Percentiles rank a stretch among this genome's conserved stretches.
phyloP scores from a whole-genome alignment of 2,797 vertebrate genomes.

The Nothura maculosa region DNA sequence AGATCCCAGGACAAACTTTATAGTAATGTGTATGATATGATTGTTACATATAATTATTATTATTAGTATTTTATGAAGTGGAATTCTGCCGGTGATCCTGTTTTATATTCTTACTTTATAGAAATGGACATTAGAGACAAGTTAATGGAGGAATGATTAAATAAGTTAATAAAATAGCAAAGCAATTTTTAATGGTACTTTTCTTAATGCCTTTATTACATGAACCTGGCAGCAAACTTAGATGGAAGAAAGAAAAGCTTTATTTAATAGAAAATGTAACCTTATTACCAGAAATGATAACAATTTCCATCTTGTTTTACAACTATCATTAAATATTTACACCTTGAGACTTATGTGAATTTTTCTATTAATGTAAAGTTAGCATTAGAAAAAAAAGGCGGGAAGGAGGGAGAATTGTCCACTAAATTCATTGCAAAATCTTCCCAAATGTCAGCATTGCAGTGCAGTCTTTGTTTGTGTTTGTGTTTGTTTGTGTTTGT shows the following conservation, averaged over 20 bases:
- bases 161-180: constrained; percentile 23
- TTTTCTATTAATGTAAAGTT: neutral
- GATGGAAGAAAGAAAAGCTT: neutral
- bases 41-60: constrained; percentile 12
- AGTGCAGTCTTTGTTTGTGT: neutral
- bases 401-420: neutral
- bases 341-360: neutral
- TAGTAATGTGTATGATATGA: neutral
- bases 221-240: neutral
- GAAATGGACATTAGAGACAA: constrained; percentile 19
- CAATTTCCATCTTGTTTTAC: constrained; percentile 7
- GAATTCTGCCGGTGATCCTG: neutral
- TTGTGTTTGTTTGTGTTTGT: neutral
- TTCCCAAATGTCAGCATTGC: neutral
- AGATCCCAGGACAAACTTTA: neutral
- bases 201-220: constrained; percentile 22
- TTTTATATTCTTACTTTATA: constrained; percentile 8
- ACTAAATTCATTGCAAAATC: neutral
- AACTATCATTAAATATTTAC: neutral
- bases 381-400: neutral
- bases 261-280: neutral
- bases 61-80: constrained; percentile 26
- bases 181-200: constrained; percentile 27
- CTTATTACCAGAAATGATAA: constrained; percentile 18
- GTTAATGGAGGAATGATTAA: constrained; percentile 47